These are phyloP conservation scores for Pseudopipra pipra DNA, from an alignment of 2,113 vertebrate genomes.

Conservation along the genomic window DNA sequence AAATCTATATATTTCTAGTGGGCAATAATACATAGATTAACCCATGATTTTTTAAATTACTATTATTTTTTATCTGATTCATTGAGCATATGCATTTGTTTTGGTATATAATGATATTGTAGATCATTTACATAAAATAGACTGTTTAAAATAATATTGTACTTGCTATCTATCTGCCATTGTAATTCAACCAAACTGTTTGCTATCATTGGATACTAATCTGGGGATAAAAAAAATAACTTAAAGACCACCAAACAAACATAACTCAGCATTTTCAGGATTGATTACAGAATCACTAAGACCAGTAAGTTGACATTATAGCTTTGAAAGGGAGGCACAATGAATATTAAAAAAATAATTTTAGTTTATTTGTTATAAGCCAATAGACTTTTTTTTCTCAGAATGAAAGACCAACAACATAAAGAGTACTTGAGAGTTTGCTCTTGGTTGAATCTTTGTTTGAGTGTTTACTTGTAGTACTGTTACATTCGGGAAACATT, in stretches of 20 bases:
- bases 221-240: neutral
- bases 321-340: neutral
- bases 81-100: neutral
- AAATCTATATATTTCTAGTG: neutral
- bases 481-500: neutral
- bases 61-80: neutral
- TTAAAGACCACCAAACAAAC: rapidly evolving
- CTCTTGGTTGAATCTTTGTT: neutral
- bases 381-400: neutral
- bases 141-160: neutral
- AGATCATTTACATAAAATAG: neutral
- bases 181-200: neutral
- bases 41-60: neutral
- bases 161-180: neutral
- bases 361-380: neutral
- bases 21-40: neutral
- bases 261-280: neutral
- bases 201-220: neutral
- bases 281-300: neutral
- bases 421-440: neutral
- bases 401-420: neutral
- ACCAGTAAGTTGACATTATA: neutral
- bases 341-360: neutral
- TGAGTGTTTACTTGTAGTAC: neutral
- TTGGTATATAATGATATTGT: neutral